Evolutionary conservation across 2,797 vertebrate genomes (phyloP).

Genomic region (Myotis planiceps): DNA sequence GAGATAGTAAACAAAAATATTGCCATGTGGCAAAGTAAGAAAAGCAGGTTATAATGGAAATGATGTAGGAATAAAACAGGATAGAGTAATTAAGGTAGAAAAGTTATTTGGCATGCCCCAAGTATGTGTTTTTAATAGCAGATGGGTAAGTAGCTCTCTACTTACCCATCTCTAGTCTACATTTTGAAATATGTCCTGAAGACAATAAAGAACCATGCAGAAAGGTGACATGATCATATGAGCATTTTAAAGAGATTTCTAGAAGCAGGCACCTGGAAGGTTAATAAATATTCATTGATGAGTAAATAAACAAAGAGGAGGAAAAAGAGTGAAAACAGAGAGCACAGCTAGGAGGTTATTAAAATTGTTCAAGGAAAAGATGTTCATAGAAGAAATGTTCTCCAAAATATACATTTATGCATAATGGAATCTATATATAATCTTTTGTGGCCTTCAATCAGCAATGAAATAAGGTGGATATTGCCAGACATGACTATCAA

Average conservation of each 20-base stretch:
- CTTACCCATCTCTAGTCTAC: background rate
- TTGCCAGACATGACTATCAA: background rate
- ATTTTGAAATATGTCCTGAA: background rate
- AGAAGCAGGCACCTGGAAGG: background rate
- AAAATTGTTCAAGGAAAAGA: slow-evolving; percentile 29
- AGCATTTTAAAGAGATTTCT: background rate
- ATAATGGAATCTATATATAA: background rate
- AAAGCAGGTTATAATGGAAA: background rate
- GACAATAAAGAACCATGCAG: background rate
- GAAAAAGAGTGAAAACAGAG: background rate
- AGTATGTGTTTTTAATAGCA: background rate
- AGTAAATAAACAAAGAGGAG: slow-evolving; percentile 37
- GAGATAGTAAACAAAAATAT: background rate
- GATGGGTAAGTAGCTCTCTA: background rate
- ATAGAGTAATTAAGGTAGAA: background rate
- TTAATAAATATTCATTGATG: slow-evolving; percentile 41
- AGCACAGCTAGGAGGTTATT: background rate
- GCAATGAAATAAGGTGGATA: background rate
- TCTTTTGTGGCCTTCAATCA: background rate
- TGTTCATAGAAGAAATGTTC: background rate
- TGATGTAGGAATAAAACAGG: background rate
- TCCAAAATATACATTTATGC: background rate
- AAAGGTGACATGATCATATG: background rate
- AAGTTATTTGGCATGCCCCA: background rate
- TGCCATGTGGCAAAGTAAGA: background rate